Evolutionary conservation across 2,888 invertebrate species (phyloP).

Genomic region (Mermis nigrescens): DNA sequence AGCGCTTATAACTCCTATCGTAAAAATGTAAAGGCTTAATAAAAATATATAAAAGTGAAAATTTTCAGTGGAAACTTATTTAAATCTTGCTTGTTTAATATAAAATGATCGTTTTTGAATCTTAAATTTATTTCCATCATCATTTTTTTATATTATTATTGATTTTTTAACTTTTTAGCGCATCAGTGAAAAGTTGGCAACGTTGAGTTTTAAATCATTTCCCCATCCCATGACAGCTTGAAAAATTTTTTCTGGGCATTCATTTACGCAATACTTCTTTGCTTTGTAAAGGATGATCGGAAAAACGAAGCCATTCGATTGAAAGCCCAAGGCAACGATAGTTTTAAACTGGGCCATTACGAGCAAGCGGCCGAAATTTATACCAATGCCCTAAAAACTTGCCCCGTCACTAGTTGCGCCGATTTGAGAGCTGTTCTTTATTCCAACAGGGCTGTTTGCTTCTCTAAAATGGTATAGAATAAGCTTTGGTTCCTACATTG

Average conservation of each 20-base stretch:
- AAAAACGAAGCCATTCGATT: background rate
- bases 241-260: background rate
- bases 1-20: too few species aligned
- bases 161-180: too few species aligned
- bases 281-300: background rate
- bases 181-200: too few species aligned
- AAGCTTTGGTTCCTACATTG: too few species aligned
- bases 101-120: too few species aligned
- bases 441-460: slow-evolving; percentile 9
- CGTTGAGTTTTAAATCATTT: too few species aligned
- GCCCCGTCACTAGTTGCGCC: slow-evolving; percentile 5
- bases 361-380: slow-evolving; percentile 9
- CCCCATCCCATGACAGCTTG: background rate
- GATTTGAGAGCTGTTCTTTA: slow-evolving; percentile 5
- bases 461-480: slow-evolving; percentile 10
- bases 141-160: too few species aligned
- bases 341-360: slow-evolving; percentile 2
- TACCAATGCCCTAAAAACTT: slow-evolving; percentile 6
- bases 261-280: background rate
- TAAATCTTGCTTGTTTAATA: too few species aligned
- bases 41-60: too few species aligned
- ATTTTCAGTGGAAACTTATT: too few species aligned
- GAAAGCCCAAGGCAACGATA: slow-evolving; percentile 8
- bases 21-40: too few species aligned
- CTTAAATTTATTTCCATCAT: too few species aligned